A percentile compares a stretch with the other conserved stretches of the same genome.
These are phyloP conservation scores for Apus apus DNA, from an alignment of 2,113 vertebrate genomes.

Conservation along the genomic window DNA sequence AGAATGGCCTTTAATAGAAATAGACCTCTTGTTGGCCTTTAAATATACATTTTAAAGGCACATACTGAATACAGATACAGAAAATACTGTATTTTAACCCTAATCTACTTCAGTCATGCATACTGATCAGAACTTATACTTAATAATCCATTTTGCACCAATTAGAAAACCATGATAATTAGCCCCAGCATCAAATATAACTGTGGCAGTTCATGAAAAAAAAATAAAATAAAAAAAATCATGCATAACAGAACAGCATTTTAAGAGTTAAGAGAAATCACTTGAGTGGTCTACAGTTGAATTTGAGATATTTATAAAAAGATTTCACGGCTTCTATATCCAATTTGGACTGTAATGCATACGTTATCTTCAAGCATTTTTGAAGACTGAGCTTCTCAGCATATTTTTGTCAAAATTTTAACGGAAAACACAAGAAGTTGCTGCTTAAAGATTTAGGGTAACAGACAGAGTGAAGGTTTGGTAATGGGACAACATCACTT, in stretches of 20 bases:
- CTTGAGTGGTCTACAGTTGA: not conserved
- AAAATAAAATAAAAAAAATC: not conserved
- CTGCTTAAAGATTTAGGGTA: not conserved
- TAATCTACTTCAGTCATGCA: not conserved
- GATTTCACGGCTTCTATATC: not conserved
- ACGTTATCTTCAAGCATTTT: not conserved
- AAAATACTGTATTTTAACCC: not conserved
- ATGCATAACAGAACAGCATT: not conserved
- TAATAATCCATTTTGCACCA: conserved; percentile 34
- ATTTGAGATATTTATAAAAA: not conserved
- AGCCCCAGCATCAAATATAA: not conserved
- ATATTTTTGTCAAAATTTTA: not conserved
- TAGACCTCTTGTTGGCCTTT: not conserved
- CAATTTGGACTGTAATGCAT: not conserved
- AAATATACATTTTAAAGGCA: not conserved
- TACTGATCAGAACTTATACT: not conserved
- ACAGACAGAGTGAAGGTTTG: not conserved
- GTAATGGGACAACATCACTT: not conserved
- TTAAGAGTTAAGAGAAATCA: conserved; percentile 26
- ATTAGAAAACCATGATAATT: conserved; percentile 38
- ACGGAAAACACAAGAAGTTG: not conserved
- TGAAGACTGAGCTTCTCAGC: not conserved
- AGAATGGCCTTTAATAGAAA: not conserved
- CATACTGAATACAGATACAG: not conserved
- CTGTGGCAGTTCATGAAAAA: not conserved